Evolutionary conservation across 2,113 vertebrate species (phyloP).

Genomic region (Chroicocephalus ridibundus): DNA sequence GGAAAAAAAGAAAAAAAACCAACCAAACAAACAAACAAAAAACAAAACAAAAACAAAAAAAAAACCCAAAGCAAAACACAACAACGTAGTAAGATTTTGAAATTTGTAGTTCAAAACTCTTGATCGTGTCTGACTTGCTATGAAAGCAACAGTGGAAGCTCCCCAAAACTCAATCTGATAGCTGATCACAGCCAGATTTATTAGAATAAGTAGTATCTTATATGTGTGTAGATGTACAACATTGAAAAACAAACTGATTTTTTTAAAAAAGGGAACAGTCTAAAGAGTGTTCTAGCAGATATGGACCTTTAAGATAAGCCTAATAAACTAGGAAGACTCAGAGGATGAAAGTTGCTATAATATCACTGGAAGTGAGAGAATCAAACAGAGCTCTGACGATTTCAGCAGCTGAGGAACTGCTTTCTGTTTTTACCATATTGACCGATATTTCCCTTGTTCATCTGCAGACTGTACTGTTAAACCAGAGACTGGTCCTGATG

Average conservation of each 20-base stretch:
- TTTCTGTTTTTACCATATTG: not conserved
- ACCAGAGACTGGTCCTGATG: not conserved
- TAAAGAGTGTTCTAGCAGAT: not conserved
- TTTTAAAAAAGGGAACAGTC: not conserved
- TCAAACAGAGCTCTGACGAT: not conserved
- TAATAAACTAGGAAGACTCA: not conserved
- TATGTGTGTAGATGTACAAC: not conserved
- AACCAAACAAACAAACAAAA: too few species aligned
- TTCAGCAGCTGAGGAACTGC: not conserved
- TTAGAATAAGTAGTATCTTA: not conserved
- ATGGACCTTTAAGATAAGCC: not conserved
- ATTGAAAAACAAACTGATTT: not conserved
- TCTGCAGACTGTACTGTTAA: not conserved
- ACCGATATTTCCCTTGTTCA: not conserved
- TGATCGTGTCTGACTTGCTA: not conserved
- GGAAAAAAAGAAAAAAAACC: not conserved
- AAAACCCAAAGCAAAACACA: not conserved
- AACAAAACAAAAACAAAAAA: too few species aligned
- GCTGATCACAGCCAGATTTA: not conserved
- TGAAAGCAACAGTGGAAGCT: not conserved
- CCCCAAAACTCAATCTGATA: not conserved
- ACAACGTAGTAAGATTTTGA: not conserved
- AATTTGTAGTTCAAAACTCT: not conserved
- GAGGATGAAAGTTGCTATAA: not conserved
- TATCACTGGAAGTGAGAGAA: not conserved